phyloP scores from a whole-genome alignment of 1,140 invertebrate genomes.

The Brachionus calyciflorus region DNA sequence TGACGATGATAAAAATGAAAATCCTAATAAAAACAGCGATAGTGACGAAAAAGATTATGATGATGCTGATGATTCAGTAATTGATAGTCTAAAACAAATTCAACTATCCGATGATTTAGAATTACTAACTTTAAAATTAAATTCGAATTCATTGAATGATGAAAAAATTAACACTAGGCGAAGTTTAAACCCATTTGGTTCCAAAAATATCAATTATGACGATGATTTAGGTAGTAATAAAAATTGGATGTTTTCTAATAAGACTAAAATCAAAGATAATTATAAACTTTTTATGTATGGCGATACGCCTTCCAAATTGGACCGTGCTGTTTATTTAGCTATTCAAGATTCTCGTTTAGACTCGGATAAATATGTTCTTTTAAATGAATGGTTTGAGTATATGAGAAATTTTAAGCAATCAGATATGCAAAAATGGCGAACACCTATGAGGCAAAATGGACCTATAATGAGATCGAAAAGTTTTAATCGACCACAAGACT shows the following conservation, averaged over 20 bases:
- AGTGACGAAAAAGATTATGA: constrained; percentile 1
- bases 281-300: constrained; percentile 36
- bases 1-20: constrained; percentile 32
- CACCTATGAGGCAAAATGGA: constrained; percentile 30
- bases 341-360: constrained; percentile 14
- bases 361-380: background rate
- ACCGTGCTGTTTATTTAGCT: constrained; percentile 28
- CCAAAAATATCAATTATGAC: background rate
- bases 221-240: background rate
- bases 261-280: background rate
- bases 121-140: background rate
- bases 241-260: background rate
- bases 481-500: background rate
- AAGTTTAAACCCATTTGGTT: background rate
- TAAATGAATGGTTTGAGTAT: constrained; percentile 8
- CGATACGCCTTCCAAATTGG: constrained; percentile 2
- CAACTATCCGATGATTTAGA: background rate
- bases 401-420: constrained; percentile 23
- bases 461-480: constrained; percentile 1
- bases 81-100: background rate
- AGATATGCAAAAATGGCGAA: constrained; percentile 43
- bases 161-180: background rate
- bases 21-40: background rate
- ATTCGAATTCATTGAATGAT: constrained; percentile 9
- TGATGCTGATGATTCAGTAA: constrained; percentile 19